Base-by-base conservation (phyloP, 2,888 invertebrate genomes). In the Meliscaeva auricollis region DNA sequence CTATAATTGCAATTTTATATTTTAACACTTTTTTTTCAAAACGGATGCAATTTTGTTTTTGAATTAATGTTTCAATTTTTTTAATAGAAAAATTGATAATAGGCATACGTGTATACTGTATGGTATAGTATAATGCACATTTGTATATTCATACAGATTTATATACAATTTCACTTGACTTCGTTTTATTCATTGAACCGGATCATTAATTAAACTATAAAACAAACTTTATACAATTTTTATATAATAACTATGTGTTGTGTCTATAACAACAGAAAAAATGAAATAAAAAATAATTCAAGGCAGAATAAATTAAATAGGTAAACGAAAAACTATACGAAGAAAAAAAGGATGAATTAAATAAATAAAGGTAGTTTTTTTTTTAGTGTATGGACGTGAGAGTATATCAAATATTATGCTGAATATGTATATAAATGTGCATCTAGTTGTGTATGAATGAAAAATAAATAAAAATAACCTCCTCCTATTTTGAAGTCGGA, bases 251-350 rank as follows among this genome's bases (percentile, higher is more conserved):
- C 0, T 2, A n/a, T 44, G 3, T 17, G n/a, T 17, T 2, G 15
- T 6, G n/a, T 56, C 6, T 35, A 35, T 3, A 38, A 38, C 13
- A 11, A 11, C 13, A 38, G 22, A 13, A 22, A 22, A 50, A 50
- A 6, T 50, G 22, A 50, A 50, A 50, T 11, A 13, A 13, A 26
- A 15, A 54, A 46, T 15, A 48, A 56, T 56, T 60, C 54, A 46
- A 64, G 22, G 54, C 15, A 35, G 62, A 54, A 70, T 35, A 70
- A 62, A 69, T 46, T 56, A 35, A 46, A 70, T 22, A 44, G 32
- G 48, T 4, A 46, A 35, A 35, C 3, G 17, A 54, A 1, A 32
- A 20, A 35, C 17, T 48, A 30, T n/a, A n/a, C n/a, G n/a, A n/a
- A n/a, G n/a, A 62, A 50, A 20, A 44, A 52, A 11, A 35, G 2